These are phyloP conservation scores for Labeo catla DNA, from an alignment of 2,113 vertebrate genomes.

Conservation along the genomic window DNA sequence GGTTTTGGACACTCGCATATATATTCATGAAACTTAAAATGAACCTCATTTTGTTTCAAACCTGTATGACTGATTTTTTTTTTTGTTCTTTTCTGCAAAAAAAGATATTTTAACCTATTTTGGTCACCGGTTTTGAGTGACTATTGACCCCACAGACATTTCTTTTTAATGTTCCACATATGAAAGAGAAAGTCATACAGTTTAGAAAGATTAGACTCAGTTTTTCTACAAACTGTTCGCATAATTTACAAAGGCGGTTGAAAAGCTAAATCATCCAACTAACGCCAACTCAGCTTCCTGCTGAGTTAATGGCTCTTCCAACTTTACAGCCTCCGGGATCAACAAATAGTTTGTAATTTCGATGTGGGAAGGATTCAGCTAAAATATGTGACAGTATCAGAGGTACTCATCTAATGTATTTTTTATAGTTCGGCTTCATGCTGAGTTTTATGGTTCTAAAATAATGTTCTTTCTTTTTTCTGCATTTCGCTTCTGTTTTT, in stretches of 20 bases:
- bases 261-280: constrained; percentile 1
- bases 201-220: neutral
- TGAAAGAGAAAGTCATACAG: neutral
- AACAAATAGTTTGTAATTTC: neutral
- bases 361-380: neutral
- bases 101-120: neutral
- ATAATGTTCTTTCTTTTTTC: neutral
- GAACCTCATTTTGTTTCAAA: too few species aligned
- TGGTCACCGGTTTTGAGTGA: neutral
- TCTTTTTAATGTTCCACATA: neutral
- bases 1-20: too few species aligned
- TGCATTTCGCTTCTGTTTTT: neutral
- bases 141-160: neutral
- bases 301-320: constrained; percentile 17
- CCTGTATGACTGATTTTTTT: neutral
- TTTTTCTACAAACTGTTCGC: neutral
- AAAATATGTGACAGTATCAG: constrained; percentile 13
- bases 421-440: neutral
- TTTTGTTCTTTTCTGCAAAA: neutral
- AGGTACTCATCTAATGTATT: neutral
- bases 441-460: neutral
- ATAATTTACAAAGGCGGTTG: neutral
- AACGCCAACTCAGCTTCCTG: neutral
- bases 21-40: too few species aligned
- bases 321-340: neutral